These are phyloP conservation scores for Cancer borealis DNA, from an alignment of 2,888 invertebrate species.

Conservation along the genomic window DNA sequence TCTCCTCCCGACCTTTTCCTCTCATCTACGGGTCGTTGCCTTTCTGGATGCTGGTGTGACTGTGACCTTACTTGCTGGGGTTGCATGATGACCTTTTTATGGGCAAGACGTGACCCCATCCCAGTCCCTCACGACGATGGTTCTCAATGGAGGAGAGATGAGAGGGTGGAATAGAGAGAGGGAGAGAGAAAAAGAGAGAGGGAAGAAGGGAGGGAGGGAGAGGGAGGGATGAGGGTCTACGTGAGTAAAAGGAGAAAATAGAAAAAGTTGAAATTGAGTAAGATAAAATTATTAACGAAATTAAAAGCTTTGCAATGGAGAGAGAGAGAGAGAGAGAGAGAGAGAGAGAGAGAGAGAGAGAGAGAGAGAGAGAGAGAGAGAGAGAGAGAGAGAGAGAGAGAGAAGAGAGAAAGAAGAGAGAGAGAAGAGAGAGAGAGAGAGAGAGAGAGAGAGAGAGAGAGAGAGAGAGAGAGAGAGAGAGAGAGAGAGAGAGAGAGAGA, in stretches of 20 bases:
- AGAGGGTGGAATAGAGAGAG: background rate
- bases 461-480: conserved; percentile 20
- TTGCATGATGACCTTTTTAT: conserved; percentile 32
- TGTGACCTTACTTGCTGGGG: background rate
- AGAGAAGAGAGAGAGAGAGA: background rate
- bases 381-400: conserved; percentile 13
- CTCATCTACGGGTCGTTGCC: background rate
- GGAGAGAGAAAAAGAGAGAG: background rate
- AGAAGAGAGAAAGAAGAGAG: background rate
- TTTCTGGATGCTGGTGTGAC: background rate
- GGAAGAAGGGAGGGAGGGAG: background rate
- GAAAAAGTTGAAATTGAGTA: background rate
- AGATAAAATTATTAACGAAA: too few species aligned
- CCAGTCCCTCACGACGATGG: background rate
- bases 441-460: conserved; percentile 20
- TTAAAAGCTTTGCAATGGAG: too few species aligned
- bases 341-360: conserved; percentile 20
- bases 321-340: background rate
- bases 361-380: conserved; percentile 20
- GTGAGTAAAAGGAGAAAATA: background rate
- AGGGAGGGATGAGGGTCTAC: too few species aligned
- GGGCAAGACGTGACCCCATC: background rate
- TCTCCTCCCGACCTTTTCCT: background rate
- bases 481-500: background rate
- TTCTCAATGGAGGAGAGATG: background rate